Evolutionary conservation across 2,113 vertebrate species (phyloP).

Genomic region (Vanacampus margaritifer): DNA sequence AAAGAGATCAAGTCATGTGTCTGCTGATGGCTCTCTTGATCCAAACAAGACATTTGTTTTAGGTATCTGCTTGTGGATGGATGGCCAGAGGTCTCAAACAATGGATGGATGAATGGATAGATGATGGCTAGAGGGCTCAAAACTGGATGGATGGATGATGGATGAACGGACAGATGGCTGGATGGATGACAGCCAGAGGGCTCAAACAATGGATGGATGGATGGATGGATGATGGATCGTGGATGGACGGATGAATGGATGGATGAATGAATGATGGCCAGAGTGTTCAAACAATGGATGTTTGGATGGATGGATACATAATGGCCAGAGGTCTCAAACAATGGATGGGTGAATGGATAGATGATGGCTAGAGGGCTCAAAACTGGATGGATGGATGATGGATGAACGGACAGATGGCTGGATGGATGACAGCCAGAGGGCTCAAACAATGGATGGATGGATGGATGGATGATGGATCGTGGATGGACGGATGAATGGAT

Average conservation of each 20-base stretch:
- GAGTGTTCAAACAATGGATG: too few relatives aligned
- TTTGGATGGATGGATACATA: background rate
- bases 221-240: background rate
- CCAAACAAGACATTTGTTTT: slow-evolving; percentile 10
- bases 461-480: background rate
- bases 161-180: background rate
- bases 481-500: background rate
- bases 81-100: too few relatives aligned
- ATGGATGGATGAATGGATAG: background rate
- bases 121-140: background rate
- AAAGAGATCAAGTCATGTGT: slow-evolving; percentile 22
- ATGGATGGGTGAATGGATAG: background rate
- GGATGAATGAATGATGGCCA: background rate
- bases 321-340: background rate
- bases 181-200: too few relatives aligned
- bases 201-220: background rate
- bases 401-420: background rate
- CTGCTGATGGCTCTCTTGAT: slow-evolving; percentile 21
- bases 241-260: background rate
- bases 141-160: background rate
- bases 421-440: too few relatives aligned
- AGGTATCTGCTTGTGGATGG: background rate
- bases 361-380: background rate
- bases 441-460: background rate
- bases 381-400: background rate